Conservation (phyloP, 1,140 invertebrate genomes). For the Oreohelix idahoensis region DNA sequence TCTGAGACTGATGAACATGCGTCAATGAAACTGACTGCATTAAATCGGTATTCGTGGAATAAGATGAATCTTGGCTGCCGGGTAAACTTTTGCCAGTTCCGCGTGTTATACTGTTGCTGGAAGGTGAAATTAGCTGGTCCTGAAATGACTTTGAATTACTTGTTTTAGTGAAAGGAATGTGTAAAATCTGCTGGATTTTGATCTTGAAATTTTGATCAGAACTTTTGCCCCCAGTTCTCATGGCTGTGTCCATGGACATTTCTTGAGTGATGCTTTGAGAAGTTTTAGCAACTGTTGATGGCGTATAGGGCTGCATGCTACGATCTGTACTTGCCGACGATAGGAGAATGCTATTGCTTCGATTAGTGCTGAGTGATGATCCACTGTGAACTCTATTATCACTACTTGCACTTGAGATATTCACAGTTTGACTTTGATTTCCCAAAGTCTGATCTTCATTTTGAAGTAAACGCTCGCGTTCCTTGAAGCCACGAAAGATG, state of each 20-base stretch:
- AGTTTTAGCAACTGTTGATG: background rate
- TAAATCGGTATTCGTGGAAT: too few relatives aligned
- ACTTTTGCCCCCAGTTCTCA: background rate
- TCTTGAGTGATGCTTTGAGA: background rate
- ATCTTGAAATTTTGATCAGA: slow-evolving; percentile 27
- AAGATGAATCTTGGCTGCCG: background rate
- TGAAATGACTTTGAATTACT: background rate
- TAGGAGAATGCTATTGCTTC: too few relatives aligned
- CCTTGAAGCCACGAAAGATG: background rate
- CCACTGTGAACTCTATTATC: background rate
- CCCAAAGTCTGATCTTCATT: background rate
- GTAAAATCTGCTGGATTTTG: slow-evolving; percentile 11
- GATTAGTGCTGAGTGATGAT: background rate
- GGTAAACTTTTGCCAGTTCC: too few relatives aligned
- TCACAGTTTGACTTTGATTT: background rate
- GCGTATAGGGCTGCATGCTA: background rate
- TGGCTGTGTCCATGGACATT: background rate
- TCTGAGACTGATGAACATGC: too few relatives aligned
- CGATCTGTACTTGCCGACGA: background rate
- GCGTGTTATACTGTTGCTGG: background rate
- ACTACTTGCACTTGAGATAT: background rate
- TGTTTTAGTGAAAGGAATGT: background rate
- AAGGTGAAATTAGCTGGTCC: background rate
- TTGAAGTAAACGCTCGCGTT: background rate
- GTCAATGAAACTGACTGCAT: background rate